Base-by-base conservation (phyloP, 2,113 vertebrate species). In the Brienomyrus brachyistius region DNA sequence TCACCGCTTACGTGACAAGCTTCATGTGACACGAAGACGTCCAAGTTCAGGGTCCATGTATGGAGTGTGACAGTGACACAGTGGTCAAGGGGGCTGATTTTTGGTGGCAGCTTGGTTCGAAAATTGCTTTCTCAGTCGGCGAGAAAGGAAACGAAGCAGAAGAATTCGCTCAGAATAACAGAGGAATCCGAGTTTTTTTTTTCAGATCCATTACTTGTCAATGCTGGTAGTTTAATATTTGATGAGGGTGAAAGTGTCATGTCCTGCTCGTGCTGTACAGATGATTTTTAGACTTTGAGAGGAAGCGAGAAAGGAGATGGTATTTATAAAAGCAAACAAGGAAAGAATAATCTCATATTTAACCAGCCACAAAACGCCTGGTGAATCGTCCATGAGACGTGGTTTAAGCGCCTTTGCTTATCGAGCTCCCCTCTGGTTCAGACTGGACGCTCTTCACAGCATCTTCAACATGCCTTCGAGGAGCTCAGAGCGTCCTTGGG, bases 171-270 rank as follows among this genome's bases (percentile, higher is more conserved):
- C 91, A 92, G 94, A 96, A 95, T 90, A 94, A 96, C 94, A 93
- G 89, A 95, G 94, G 95, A 94, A 93, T 96, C 95, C 95, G 95
- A 95, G 92, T 27, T 66, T 54, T 21, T 97, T 96, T 95, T 94
- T 95, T 96, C 97, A 98, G 98, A 97, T 94, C 92, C 92, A 94
- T 96, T 97, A 95, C 96, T 97, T 96, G 96, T 97, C 96, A 97
- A 97, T 94, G 95, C 91, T 92, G 91, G 91, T 90, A 90, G 93
- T 94, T 98, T 96, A 97, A 98, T 97, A 98, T 97, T 97, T 97
- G 91, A 97, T 96, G 94, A 95, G 94, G 91, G 94, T 83, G 94
- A 94, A 95, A 95, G 96, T 93, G 92, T 91, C 90, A 93, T 47
- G 94, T 92, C 93, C 92, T 94, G 91, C 93, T 93, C 95, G 95